Percentiles rank a stretch among this genome's conserved stretches.
Evolutionary conservation across 2,888 invertebrate genomes (phyloP).

Genomic region (Scaptomyza parva): DNA sequence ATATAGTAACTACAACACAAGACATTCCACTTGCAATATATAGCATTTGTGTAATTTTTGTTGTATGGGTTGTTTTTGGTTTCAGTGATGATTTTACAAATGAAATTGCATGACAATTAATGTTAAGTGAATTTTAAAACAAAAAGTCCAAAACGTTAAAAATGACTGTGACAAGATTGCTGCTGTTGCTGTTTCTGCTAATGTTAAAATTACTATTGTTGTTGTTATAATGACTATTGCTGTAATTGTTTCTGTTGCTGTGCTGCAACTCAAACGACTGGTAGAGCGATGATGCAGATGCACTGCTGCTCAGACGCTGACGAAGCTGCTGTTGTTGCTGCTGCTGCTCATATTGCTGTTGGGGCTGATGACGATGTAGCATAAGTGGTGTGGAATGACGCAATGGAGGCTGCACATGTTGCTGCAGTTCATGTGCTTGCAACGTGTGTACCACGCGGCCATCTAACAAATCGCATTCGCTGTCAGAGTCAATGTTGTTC

Average conservation of each 20-base stretch:
- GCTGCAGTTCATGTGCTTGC: constrained; percentile 59
- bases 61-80: neutral
- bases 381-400: constrained; percentile 81
- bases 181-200: constrained; percentile 67
- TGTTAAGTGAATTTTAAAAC: constrained; percentile 69
- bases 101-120: constrained; percentile 18
- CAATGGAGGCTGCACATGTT: constrained; percentile 66
- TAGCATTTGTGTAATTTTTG: no score
- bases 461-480: constrained; percentile 58
- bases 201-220: constrained; percentile 55
- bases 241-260: constrained; percentile 44
- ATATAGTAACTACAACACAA: constrained; percentile 39
- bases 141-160: constrained; percentile 85
- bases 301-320: constrained; percentile 51
- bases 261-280: constrained; percentile 64
- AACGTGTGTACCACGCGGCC: constrained; percentile 49
- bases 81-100: constrained; percentile 33
- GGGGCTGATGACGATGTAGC: constrained; percentile 51
- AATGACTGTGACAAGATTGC: constrained; percentile 83
- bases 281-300: constrained; percentile 59
- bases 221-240: constrained; percentile 38
- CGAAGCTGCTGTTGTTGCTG: constrained; percentile 54
- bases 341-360: constrained; percentile 48
- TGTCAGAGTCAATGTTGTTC: constrained; percentile 28
- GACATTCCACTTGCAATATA: constrained; percentile 45